Evolutionary conservation across 2,888 invertebrate genomes (phyloP).

Genomic region (Ischnura elegans): DNA sequence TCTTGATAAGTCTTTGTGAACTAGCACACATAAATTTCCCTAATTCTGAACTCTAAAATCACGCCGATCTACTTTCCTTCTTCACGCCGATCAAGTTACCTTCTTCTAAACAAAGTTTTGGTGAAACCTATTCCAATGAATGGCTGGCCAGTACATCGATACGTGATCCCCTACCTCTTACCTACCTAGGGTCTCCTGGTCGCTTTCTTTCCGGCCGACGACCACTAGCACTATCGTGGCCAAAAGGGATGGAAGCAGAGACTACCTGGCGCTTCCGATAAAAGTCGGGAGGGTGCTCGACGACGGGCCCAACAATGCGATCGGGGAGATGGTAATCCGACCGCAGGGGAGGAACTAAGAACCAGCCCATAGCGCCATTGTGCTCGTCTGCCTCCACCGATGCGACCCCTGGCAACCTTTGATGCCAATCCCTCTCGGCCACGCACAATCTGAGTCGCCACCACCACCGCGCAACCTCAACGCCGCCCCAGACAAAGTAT

Average conservation of each 20-base stretch:
- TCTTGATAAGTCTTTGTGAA: no score
- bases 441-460: conserved; percentile 8
- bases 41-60: no score
- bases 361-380: background rate
- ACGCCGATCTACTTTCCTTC: no score
- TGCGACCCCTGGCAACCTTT: background rate
- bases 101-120: no score
- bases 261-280: background rate
- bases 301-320: background rate
- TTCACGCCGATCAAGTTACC: no score
- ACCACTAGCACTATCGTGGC: background rate
- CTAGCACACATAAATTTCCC: no score
- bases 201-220: background rate
- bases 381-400: background rate
- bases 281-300: conserved; percentile 29
- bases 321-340: background rate
- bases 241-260: background rate
- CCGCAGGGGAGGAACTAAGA: background rate
- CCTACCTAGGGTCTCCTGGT: no score
- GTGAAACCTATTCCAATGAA: no score
- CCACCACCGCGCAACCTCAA: background rate
- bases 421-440: background rate
- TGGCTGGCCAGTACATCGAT: no score
- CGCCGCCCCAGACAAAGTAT: background rate
- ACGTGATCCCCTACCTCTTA: no score